These are phyloP conservation scores for Paracentrotus lividus DNA, from an alignment of 53 echinoderm and acorn worm genomes.

Conservation along the genomic window DNA sequence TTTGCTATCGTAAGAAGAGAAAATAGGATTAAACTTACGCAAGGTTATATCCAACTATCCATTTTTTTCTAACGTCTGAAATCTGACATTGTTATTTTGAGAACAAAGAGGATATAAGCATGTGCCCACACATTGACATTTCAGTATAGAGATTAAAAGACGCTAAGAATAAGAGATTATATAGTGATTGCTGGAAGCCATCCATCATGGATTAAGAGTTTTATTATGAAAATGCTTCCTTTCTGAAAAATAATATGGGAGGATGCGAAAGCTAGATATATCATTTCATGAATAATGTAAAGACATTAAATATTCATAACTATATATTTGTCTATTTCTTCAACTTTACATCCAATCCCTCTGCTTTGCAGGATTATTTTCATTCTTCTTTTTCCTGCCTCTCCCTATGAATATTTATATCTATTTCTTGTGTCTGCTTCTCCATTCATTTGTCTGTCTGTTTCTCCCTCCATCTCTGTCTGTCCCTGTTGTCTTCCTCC, in stretches of 20 bases:
- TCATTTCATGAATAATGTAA: background rate
- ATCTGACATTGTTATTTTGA: background rate
- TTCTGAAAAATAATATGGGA: background rate
- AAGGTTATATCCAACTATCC: too few relatives aligned
- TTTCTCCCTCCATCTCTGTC: too few relatives aligned
- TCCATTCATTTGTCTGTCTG: too few relatives aligned
- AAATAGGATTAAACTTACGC: too few relatives aligned
- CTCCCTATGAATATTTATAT: too few relatives aligned
- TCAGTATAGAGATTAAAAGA: background rate
- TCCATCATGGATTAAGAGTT: constrained; percentile 5
- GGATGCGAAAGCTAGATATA: background rate
- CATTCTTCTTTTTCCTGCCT: background rate
- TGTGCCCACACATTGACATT: background rate
- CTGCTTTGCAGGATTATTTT: background rate
- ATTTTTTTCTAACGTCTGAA: too few relatives aligned
- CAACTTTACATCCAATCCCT: background rate
- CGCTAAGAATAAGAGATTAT: background rate
- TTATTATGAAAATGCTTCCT: background rate
- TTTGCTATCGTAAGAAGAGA: too few relatives aligned
- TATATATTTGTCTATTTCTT: too few relatives aligned
- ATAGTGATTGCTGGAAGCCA: background rate
- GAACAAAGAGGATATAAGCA: background rate
- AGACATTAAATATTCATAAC: background rate
- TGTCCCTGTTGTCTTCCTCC: too few relatives aligned
- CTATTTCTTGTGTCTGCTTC: too few relatives aligned